Base-by-base conservation (phyloP, 2,888 invertebrate species). In the Entomobrya proxima region DNA sequence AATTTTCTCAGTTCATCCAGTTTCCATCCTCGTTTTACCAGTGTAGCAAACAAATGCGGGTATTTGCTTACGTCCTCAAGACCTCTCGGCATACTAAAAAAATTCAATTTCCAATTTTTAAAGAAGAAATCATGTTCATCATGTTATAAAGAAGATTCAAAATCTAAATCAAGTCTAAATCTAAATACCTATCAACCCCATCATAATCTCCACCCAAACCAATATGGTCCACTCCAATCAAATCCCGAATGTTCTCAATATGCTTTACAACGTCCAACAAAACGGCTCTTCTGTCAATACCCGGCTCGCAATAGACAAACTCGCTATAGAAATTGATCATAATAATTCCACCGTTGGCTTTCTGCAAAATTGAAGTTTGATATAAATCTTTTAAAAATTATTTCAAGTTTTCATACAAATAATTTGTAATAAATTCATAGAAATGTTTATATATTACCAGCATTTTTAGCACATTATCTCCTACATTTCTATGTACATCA, bases 261-360 rank as follows among this genome's bases (percentile, higher is more conserved):
- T 91, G 91, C 94, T 94, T 95, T 91, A 97, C 95, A 85, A 97
- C 97, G 92, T 97, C 96, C 90, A 94, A 93, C 89, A 97, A 93
- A 2, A 95, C 95, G 40, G 97, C 96, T 90, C 94, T 94, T 37
- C 52, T 69, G 7, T 7, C 9, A 40, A 11, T 15, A 6, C 50
- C 27, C 89, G 95, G 95, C 90, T 95, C 95, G 92, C 97, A 97
- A 88, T 96, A 95, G 91, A 97, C 95, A 92, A 96, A 95, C 91
- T 95, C 95, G 61, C 95, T 95, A 93, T 96, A 97, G 92, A 98
- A 97, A 92, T 96, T 97, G 89, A 98, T 95, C 97, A 98, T 98
- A 74, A 97, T 95, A 52, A 98, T 94, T 72, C 97, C 97, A 67
- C 96, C 96, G 91, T 97, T 98, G 44, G 15, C 15, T 72, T 72